Conservation (phyloP, 2,888 invertebrate genomes). For the Orgyia antiqua region DNA sequence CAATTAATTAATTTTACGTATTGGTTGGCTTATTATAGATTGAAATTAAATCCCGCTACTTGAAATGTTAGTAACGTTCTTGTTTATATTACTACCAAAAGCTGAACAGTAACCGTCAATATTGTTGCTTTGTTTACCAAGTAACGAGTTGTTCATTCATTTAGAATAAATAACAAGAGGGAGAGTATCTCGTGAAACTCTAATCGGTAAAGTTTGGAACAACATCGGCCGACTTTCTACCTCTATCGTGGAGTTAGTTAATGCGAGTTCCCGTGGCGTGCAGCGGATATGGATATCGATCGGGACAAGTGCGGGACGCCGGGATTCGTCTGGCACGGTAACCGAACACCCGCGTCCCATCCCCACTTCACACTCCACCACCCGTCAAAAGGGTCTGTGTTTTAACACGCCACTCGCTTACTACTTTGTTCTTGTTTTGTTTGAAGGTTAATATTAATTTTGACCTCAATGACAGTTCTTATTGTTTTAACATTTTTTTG, state of each 20-base stretch:
- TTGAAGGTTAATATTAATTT: conserved; percentile 74
- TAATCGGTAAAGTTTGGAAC: conserved; percentile 73
- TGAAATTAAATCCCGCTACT: conserved; percentile 14
- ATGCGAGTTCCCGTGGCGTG: conserved; percentile 67
- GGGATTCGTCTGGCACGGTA: conserved; percentile 68
- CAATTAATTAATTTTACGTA: too few relatives aligned
- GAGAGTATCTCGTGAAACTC: conserved; percentile 49
- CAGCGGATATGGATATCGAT: conserved; percentile 72
- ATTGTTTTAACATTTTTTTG: conserved; percentile 9
- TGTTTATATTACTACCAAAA: conserved; percentile 6
- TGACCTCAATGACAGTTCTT: conserved; percentile 47
- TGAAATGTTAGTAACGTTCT: conserved; percentile 5
- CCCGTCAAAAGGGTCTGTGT: conserved; percentile 55
- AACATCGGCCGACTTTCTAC: conserved; percentile 71
- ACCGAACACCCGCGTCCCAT: conserved; percentile 43
- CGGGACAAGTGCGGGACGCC: conserved; percentile 66
- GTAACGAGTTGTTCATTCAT: conserved; percentile 50
- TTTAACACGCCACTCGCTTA: conserved; percentile 61
- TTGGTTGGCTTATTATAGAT: too few relatives aligned
- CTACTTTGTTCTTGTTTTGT: conserved; percentile 74
- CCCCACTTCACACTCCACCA: conserved; percentile 22
- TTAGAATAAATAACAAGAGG: conserved; percentile 48
- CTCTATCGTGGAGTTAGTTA: conserved; percentile 64
- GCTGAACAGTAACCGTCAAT: conserved; percentile 15
- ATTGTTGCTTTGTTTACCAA: conserved; percentile 23